Percentiles rank a stretch among this genome's conserved stretches.
phyloP scores from a whole-genome alignment of 2,797 vertebrate species.

The Rachycentron canadum region DNA sequence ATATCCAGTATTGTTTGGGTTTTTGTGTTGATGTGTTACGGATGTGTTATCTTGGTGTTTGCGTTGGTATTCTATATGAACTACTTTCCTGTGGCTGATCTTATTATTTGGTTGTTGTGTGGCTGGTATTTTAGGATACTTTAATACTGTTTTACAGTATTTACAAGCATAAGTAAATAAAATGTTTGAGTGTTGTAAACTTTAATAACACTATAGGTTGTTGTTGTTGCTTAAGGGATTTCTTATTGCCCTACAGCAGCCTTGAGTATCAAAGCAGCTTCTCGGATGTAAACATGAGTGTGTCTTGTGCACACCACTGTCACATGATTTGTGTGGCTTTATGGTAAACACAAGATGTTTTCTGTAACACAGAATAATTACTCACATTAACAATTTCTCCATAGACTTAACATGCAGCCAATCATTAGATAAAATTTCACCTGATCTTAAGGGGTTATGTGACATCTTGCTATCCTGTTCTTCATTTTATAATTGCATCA shows the following conservation, averaged over 20 bases:
- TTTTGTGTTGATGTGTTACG: background rate
- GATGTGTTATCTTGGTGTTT: background rate
- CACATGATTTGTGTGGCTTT: background rate
- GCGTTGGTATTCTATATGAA: background rate
- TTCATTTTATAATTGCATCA: constrained; percentile 20
- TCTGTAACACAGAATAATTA: background rate
- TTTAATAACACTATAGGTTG: background rate
- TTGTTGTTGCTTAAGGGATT: background rate
- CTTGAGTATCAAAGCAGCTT: background rate
- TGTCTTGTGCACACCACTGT: background rate
- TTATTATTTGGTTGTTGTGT: constrained; percentile 3
- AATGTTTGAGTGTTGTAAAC: background rate
- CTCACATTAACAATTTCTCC: background rate
- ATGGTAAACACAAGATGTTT: background rate
- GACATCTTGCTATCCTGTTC: background rate
- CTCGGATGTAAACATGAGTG: background rate
- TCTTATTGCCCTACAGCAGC: background rate
- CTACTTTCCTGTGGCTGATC: constrained; percentile 3
- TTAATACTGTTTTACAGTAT: background rate
- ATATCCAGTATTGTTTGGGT: background rate
- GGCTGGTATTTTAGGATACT: constrained; percentile 1
- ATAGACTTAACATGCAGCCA: background rate
- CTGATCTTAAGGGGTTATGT: background rate
- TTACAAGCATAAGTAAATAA: background rate
- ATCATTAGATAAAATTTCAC: constrained; percentile 4